Evolutionary conservation across 2,113 vertebrate genomes (phyloP).

Genomic region (Chelonoidis abingdonii): DNA sequence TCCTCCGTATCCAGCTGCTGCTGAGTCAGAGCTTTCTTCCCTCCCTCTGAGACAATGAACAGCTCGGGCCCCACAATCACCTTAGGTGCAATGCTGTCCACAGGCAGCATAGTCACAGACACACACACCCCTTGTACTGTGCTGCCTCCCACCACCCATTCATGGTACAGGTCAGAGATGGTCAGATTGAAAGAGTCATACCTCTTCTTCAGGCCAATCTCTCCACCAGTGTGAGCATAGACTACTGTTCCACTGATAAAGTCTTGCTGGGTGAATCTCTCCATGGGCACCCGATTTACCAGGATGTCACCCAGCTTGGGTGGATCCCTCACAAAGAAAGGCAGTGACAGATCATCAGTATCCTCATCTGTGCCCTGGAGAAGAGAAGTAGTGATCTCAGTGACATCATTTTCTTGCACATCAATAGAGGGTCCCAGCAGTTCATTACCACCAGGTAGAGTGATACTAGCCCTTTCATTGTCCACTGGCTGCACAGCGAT

Average conservation of each 20-base stretch:
- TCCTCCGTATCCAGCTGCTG: conserved; percentile 67
- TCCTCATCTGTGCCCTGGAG: conserved; percentile 62
- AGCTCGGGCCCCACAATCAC: conserved; percentile 75
- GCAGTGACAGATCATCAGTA: conserved; percentile 55
- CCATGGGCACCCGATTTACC: conserved; percentile 47
- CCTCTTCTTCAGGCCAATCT: conserved; percentile 69
- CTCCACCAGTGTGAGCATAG: conserved; percentile 72
- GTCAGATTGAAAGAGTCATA: conserved; percentile 73
- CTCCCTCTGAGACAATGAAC: conserved; percentile 83
- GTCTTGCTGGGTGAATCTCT: conserved; percentile 74
- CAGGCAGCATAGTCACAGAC: conserved; percentile 68
- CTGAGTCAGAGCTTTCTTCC: conserved; percentile 82
- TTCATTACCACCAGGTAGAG: conserved; percentile 27
- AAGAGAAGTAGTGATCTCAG: conserved; percentile 63
- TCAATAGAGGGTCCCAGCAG: conserved; percentile 59
- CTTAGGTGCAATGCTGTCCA: conserved; percentile 79
- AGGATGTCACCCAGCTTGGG: conserved; percentile 70
- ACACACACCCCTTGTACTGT: conserved; percentile 61
- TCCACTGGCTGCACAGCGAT: conserved; percentile 60
- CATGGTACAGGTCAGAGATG: conserved; percentile 61
- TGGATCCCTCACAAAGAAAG: conserved; percentile 69
- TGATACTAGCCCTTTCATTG: conserved; percentile 52
- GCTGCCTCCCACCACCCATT: conserved; percentile 57
- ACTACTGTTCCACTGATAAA: conserved; percentile 66
- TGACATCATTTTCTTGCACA: conserved; percentile 69